These are phyloP conservation scores for Anthonomus grandis DNA, from an alignment of 1,140 invertebrate species.

Conservation along the genomic window DNA sequence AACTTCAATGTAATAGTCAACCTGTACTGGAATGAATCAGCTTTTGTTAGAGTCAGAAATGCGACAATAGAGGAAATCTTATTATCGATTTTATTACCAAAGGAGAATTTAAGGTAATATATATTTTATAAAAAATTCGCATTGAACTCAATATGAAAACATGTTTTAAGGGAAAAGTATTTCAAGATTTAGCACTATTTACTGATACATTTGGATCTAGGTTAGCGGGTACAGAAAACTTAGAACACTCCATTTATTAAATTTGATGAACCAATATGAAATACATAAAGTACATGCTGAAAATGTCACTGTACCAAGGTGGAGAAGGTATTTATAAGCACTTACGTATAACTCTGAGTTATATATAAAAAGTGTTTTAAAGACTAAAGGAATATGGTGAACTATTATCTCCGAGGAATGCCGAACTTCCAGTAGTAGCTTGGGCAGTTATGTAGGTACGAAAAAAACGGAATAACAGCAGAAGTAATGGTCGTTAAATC, in stretches of 20 bases:
- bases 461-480: constrained; percentile 62
- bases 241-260: constrained; percentile 65
- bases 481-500: constrained; percentile 64
- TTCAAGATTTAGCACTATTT: constrained; percentile 61
- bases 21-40: too few species aligned
- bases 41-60: too few species aligned
- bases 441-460: constrained; percentile 67
- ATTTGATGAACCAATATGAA: constrained; percentile 52
- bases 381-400: constrained; percentile 4
- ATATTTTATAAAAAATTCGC: background rate
- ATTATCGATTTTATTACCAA: too few species aligned
- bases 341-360: background rate
- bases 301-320: constrained; percentile 53
- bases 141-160: too few species aligned
- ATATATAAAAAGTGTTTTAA: background rate
- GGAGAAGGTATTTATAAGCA: constrained; percentile 52
- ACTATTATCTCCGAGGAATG: constrained; percentile 50
- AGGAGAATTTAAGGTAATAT: too few species aligned
- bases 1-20: too few species aligned
- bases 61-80: too few species aligned
- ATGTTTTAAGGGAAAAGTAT: constrained; percentile 55
- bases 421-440: constrained; percentile 61
- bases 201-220: constrained; percentile 70
- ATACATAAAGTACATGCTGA: constrained; percentile 64
- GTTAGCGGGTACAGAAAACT: constrained; percentile 58